These are phyloP conservation scores for Sinodicranocentrus sp. DNA, from an alignment of 2,888 invertebrate genomes.

Conservation along the genomic window DNA sequence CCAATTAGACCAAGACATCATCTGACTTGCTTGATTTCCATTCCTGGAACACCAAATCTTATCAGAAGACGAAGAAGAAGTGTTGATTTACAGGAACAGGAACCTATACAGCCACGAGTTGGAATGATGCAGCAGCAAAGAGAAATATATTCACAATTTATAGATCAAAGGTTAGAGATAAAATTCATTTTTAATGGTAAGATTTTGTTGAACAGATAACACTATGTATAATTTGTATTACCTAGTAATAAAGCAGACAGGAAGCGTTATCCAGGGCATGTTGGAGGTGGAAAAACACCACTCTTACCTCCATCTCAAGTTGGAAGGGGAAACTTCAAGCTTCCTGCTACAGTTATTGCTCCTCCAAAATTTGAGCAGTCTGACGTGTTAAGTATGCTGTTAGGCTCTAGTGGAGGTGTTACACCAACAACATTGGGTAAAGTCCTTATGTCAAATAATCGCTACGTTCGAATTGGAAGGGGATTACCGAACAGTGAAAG, in stretches of 20 bases:
- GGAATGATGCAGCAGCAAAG: too few relatives aligned
- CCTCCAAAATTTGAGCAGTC: conserved; percentile 43
- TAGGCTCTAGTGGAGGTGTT: conserved; percentile 46
- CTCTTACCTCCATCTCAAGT: background rate
- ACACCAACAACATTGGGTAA: conserved; percentile 22
- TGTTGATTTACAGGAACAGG: background rate
- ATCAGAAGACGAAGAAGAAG: conserved; percentile 47
- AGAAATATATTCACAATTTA: too few relatives aligned
- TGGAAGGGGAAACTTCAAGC: conserved; percentile 20
- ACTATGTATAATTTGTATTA: too few relatives aligned
- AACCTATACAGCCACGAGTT: background rate
- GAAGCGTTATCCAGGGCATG: conserved; percentile 26
- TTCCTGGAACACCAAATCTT: conserved; percentile 75
- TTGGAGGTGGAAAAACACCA: conserved; percentile 31
- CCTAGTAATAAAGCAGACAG: too few relatives aligned
- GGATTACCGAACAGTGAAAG: conserved; percentile 24
- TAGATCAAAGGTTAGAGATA: too few relatives aligned
- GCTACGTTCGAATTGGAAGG: conserved; percentile 53
- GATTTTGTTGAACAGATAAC: too few relatives aligned
- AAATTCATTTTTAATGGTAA: too few relatives aligned
- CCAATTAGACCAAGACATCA: conserved; percentile 74
- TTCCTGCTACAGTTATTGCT: conserved; percentile 47
- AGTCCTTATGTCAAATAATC: conserved; percentile 39
- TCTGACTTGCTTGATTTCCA: conserved; percentile 72
- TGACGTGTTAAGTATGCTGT: conserved; percentile 40